Evolutionary conservation across 1,140 invertebrate genomes (phyloP), one percentile per base, ranked within the genome.

Genomic region (Drosophila hydei): DNA sequence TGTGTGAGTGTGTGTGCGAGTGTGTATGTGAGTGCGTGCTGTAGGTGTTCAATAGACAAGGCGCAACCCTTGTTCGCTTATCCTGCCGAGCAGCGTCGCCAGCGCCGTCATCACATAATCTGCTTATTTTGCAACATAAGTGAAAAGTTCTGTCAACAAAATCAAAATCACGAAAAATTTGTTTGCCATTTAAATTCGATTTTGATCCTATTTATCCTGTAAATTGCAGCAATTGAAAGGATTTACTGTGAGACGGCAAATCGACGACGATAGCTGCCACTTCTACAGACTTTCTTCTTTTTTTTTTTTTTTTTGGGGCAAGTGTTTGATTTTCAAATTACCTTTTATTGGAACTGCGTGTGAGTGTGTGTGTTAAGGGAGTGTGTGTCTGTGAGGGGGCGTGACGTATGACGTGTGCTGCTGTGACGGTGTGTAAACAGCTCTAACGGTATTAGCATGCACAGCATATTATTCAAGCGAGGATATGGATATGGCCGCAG

Each of bases 151-250:
- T 90, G 85, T 89, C 85, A 89, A 89, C 80, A 89, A 79, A 89
- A 78, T 89, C 77, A 83, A 87, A 85, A 81, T 87, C 83, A 75
- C 54, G 73, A 69, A 85, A 83, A 90, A 90, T 90, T 89, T 90
- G 87, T 90, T 90, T 90, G 76, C 87, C 81, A 65, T 90, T 90
- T 90, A 90, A 90, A 90, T 90, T 90, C 81, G 87, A 90, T 90
- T 90, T 90, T 90, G 81, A 90, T 90, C 87, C 87, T 87, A 88
- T 90, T 90, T 90, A 90, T 90, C 87, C 87, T 79, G 78, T 69
- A 90, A 90, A 90, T 89, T 90, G 87, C 76, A 75, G 87, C 87
- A 87, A 90, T 90, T 90, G 87, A 90, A 90, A 90, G 87, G 87
- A 89, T 90, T 90, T 89, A 56, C 77, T 48, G 27, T 14, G 59